A percentile compares a stretch with the other conserved stretches of the same genome.
Conservation (phyloP, 1,140 invertebrate species). For the Drosophila nasuta region DNA sequence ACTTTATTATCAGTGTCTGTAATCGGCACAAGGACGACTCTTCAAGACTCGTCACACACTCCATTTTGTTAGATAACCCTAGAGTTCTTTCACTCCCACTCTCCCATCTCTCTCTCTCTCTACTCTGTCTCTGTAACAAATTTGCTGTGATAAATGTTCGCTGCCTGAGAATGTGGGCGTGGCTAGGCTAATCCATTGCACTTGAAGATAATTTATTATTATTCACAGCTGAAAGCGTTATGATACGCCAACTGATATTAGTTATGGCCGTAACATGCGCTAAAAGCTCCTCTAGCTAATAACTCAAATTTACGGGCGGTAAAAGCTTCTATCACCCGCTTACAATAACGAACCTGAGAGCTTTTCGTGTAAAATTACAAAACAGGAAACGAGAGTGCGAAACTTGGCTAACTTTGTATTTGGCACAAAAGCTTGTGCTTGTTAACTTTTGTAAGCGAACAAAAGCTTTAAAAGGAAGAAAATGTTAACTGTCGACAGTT, state of each 20-base stretch:
- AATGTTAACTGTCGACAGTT: background rate
- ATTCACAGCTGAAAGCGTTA: constrained; percentile 41
- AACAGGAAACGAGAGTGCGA: background rate
- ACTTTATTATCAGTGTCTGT: constrained; percentile 64
- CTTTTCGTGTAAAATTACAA: constrained; percentile 20
- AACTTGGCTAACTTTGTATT: background rate
- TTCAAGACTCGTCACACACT: constrained; percentile 11
- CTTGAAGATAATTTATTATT: constrained; percentile 71
- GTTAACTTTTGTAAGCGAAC: constrained; percentile 16
- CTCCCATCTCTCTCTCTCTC: background rate
- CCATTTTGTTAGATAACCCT: constrained; percentile 17
- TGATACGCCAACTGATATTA: constrained; percentile 24
- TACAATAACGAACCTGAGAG: background rate
- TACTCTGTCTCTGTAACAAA: background rate
- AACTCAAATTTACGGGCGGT: constrained; percentile 9
- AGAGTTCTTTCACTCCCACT: background rate
- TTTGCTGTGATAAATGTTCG: constrained; percentile 59
- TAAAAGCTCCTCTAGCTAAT: constrained; percentile 24
- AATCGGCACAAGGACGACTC: constrained; percentile 2
- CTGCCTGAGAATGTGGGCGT: constrained; percentile 66
- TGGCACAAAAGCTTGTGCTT: constrained; percentile 13
- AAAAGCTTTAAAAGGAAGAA: constrained; percentile 13
- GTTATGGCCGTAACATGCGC: constrained; percentile 25
- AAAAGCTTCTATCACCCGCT: background rate
- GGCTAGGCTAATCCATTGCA: constrained; percentile 63